A percentile compares a stretch with the other conserved stretches of the same genome.
Conservation (phyloP, 1,140 invertebrate species). For the Spodoptera frugiperda region DNA sequence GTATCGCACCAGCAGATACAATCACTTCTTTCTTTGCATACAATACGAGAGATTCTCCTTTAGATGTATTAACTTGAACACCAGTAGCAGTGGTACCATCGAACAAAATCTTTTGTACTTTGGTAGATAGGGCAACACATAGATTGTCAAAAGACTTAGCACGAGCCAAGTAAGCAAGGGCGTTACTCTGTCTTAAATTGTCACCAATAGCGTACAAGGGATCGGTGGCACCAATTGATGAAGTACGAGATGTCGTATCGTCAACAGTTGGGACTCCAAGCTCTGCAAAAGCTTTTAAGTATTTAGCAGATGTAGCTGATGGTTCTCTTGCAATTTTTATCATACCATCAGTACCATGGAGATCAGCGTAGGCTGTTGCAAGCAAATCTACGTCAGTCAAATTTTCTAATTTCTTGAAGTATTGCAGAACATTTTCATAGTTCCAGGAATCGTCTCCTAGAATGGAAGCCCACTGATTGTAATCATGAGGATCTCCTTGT, state of each 20-base stretch:
- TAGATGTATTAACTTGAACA: constrained; percentile 5
- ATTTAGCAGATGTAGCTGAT: background rate
- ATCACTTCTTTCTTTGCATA: constrained; percentile 15
- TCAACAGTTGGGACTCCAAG: constrained; percentile 22
- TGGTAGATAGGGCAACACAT: constrained; percentile 1
- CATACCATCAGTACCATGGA: constrained; percentile 41
- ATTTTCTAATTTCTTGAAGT: constrained; percentile 43
- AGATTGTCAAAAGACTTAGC: background rate
- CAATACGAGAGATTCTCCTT: background rate
- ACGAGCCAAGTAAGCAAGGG: background rate
- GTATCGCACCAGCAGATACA: constrained; percentile 25
- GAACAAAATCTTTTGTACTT: constrained; percentile 38
- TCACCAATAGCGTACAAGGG: constrained; percentile 36
- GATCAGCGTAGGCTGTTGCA: background rate
- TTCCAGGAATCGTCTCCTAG: constrained; percentile 38
- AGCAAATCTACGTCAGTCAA: constrained; percentile 26
- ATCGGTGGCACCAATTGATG: constrained; percentile 19
- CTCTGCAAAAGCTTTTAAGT: constrained; percentile 39
- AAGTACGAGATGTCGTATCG: constrained; percentile 25
- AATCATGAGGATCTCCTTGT: constrained; percentile 45
- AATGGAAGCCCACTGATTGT: constrained; percentile 31
- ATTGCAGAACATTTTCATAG: constrained; percentile 33
- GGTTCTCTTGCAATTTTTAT: constrained; percentile 13
- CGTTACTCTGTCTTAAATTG: constrained; percentile 38
- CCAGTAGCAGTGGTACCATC: constrained; percentile 12